These are phyloP conservation scores for Scaptomyza montana DNA, from an alignment of 1,140 invertebrate genomes.

Conservation along the genomic window DNA sequence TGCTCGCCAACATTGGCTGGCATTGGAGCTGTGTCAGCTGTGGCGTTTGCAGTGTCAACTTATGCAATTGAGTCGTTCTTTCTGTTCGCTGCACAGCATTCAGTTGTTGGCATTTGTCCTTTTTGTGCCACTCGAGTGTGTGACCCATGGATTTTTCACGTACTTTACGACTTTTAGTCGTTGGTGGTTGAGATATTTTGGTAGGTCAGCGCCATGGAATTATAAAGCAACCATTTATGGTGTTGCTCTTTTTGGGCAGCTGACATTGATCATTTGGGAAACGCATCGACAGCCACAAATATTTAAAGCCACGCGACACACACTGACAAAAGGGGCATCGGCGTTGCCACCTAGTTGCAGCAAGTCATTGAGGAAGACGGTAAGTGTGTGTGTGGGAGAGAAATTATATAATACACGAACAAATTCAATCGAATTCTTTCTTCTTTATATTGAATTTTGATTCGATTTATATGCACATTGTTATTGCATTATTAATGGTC, in stretches of 20 bases:
- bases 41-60: conserved; percentile 39
- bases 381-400: conserved; percentile 26
- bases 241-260: conserved; percentile 34
- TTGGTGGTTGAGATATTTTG: conserved; percentile 34
- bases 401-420: too few relatives aligned
- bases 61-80: conserved; percentile 29
- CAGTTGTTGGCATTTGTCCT: conserved; percentile 52
- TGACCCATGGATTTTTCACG: conserved; percentile 49
- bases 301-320: not conserved
- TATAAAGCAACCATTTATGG: conserved; percentile 4
- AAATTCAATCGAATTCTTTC: too few relatives aligned
- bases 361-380: conserved; percentile 41
- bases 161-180: conserved; percentile 58
- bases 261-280: conserved; percentile 41
- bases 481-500: not conserved
- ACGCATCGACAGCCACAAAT: conserved; percentile 30
- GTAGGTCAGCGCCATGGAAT: conserved; percentile 4
- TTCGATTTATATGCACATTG: not conserved
- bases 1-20: conserved; percentile 52
- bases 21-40: conserved; percentile 52
- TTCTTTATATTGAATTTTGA: too few relatives aligned
- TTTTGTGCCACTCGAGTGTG: conserved; percentile 43
- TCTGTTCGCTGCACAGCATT: conserved; percentile 30
- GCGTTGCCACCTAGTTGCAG: conserved; percentile 25
- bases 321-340: not conserved